phyloP scores from a whole-genome alignment of 2,888 invertebrate genomes.

The Campoletis raptor region DNA sequence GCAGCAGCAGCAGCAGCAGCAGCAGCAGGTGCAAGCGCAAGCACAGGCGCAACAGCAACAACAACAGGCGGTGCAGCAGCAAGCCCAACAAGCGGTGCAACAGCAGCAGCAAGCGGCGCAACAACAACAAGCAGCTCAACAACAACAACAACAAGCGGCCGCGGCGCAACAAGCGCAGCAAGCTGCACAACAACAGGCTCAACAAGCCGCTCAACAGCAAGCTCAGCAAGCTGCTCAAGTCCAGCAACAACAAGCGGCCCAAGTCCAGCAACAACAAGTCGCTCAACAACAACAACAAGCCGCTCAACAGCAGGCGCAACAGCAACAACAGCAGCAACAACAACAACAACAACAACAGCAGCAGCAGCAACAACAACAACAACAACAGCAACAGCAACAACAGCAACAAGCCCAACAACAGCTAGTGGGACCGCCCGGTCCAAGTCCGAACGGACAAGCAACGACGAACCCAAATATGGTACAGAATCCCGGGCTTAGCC shows the following conservation, averaged over 20 bases:
- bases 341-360: constrained; percentile 82
- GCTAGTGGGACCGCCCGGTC: constrained; percentile 91
- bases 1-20: constrained; percentile 83
- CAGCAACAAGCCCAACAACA: constrained; percentile 74
- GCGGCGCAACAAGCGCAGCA: constrained; percentile 81
- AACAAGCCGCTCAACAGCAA: constrained; percentile 72
- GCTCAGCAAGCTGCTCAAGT: constrained; percentile 78
- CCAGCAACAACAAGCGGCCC: constrained; percentile 78
- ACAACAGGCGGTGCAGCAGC: constrained; percentile 73
- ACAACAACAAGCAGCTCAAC: constrained; percentile 83
- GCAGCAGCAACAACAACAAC: constrained; percentile 85
- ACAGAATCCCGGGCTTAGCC: constrained; percentile 90
- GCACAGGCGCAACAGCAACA: constrained; percentile 80
- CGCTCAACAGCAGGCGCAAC: too few relatives aligned
- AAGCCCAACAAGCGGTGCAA: constrained; percentile 82
- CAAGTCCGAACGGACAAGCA: constrained; percentile 90
- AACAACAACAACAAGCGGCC: constrained; percentile 80
- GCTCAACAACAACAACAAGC: constrained; percentile 78
- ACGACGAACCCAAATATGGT: constrained; percentile 87
- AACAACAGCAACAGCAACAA: constrained; percentile 78
- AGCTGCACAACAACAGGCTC: constrained; percentile 65
- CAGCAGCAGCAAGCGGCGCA: constrained; percentile 72
- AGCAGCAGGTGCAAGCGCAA: constrained; percentile 78
- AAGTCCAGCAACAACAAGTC: constrained; percentile 85
- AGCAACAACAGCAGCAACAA: constrained; percentile 83